A percentile compares a stretch with the other conserved stretches of the same genome.
Evolutionary conservation across 2,113 vertebrate genomes (phyloP).

Genomic region (Colaptes auratus): DNA sequence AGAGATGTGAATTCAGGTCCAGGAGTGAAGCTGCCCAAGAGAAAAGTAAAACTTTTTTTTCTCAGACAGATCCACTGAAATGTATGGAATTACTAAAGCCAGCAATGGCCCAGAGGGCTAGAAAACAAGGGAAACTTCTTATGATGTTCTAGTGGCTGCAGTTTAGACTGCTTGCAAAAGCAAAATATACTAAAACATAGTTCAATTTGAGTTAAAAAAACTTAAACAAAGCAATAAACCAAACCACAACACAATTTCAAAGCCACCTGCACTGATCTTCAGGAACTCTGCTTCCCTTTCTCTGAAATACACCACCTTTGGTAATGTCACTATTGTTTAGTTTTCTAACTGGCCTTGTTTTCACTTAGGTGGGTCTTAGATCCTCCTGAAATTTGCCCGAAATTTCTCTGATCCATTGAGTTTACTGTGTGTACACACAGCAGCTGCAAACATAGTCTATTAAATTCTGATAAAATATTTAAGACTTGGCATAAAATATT

Average conservation of each 20-base stretch:
- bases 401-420: background rate
- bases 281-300: background rate
- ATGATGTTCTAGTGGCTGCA: background rate
- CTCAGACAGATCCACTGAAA: background rate
- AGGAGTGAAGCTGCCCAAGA: background rate
- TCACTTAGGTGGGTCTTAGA: background rate
- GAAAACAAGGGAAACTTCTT: background rate
- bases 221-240: background rate
- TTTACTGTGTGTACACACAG: background rate
- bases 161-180: background rate
- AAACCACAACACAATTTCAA: background rate
- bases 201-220: background rate
- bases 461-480: background rate
- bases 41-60: background rate
- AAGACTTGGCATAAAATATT: background rate
- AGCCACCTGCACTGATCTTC: background rate
- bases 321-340: accelerated
- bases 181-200: background rate
- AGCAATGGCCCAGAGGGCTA: background rate
- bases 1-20: background rate
- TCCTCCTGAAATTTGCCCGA: background rate
- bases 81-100: background rate
- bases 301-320: background rate
- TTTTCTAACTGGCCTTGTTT: background rate
- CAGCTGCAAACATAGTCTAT: background rate